Base-by-base conservation (phyloP, 2,113 vertebrate genomes). In the Colossoma macropomum region DNA sequence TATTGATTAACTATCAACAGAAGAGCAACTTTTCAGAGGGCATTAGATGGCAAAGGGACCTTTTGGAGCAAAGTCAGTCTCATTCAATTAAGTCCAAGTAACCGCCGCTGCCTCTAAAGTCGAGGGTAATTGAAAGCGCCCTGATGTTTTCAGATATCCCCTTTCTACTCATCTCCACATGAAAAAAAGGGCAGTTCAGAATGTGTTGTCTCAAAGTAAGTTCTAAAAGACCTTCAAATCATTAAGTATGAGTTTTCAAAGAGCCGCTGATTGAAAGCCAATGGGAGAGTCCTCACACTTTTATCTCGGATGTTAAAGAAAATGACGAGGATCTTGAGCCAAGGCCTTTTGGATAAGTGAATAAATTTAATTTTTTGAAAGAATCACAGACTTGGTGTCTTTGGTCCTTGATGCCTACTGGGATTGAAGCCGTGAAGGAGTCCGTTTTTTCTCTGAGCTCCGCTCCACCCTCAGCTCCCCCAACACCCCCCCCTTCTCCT, bases 161-260 rank as follows among this genome's bases (percentile, higher is more conserved):
- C 86, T 88, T 91, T 92, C 85, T 89, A 89, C 91, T 93, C 88
- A 94, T 95, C 93, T 93, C 86, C 85, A 94, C 91, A 92, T 93
- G 87, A 77, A 34, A 95, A 95, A 93, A 89, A 65, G 59, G 84
- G 83, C 92, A 91, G 91, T 93, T 94, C 91, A 91, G 91, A 94
- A 94, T 93, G 91, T 93, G 93, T 93, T 92, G 93, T 94, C 93
- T 91, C 91, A 94, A 92, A 94, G 93, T 92, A 94, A 93, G 93
- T 93, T 94, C 91, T 90, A 90, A 94, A 93, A 93, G 92, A 91
- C 90, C 92, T 92, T 89, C 90, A 92, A 94, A 93, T 94, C 91
- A 94, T 94, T 93, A 94, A 94, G 92, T 87, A 76, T 89, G 92
- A 91, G 85, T 89, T 93, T 94, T 95, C 91, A 93, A 95, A 94